Base-by-base conservation (phyloP, 1,140 invertebrate genomes). In the Drosophila asahinai region DNA sequence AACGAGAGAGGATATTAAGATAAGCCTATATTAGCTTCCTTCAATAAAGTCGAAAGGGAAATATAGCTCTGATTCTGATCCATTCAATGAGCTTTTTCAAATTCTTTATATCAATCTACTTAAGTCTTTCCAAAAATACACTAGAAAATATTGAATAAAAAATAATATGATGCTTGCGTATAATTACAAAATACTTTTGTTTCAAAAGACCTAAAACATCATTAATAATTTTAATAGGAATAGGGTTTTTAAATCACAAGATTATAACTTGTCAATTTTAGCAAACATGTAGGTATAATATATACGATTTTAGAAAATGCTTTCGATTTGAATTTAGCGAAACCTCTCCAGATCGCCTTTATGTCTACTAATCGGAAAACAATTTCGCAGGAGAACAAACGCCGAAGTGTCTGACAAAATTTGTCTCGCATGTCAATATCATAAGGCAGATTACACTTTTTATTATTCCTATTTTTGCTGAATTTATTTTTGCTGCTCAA, bases 341-440 rank as follows among this genome's bases (percentile, higher is more conserved):
- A 5, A 17, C 27, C 27, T 54, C 51, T 54, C 36, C 3, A 36
- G n/a, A 14, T 15, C 17, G 14, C 17, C 9, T 19, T 40, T 12
- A 19, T 40, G 64, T 52, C 59, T 57, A 81, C 66, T 86, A 86
- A 82, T 86, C 51, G 70, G 15, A 17, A 27, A 86, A 80, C 61
- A 82, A 86, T 70, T 57, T 63, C 27, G 62, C 17, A 36, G 30
- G 30, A 71, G 36, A 64, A 51, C 38, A 60, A 59, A 67, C 66
- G 81, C 67, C 81, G 67, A 52, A 33, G 25, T 22, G 54, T 70
- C 65, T 60, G 57, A 19, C 54, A 43, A 64, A 74, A 87, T 86
- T 86, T 77, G 83, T 87, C 72, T 43, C 63, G 76, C 66, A 55
- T 80, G 83, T 80, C 84, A 83, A 74, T 74, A 62, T 72, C 73